These are phyloP conservation scores for Charanyca ferruginea DNA, from an alignment of 2,888 invertebrate species.

Conservation along the genomic window DNA sequence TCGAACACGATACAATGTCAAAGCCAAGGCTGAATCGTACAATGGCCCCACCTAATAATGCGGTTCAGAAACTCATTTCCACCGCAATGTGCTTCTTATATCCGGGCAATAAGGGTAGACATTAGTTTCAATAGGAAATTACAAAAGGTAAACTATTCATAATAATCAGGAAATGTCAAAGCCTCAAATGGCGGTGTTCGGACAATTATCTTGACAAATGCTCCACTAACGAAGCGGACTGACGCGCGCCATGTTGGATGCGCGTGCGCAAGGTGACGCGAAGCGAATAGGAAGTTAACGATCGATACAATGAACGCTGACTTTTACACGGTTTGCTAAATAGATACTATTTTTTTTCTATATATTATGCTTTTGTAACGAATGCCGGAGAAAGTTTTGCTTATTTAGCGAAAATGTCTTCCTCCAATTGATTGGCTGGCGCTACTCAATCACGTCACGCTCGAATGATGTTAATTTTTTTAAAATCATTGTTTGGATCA, in stretches of 20 bases:
- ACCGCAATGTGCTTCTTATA: conserved; percentile 57
- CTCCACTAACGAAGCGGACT: conserved; percentile 83
- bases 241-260: conserved; percentile 78
- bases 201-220: conserved; percentile 89
- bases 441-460: conserved; percentile 37
- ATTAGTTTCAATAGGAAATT: conserved; percentile 47
- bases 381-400: conserved; percentile 75
- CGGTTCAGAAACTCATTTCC: conserved; percentile 53
- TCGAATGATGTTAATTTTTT: conserved; percentile 42
- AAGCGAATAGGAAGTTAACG: conserved; percentile 83
- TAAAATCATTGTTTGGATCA: conserved; percentile 48
- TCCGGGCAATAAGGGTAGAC: conserved; percentile 52
- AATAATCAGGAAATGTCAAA: conserved; percentile 83
- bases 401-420: conserved; percentile 69
- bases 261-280: conserved; percentile 78
- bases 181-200: conserved; percentile 79
- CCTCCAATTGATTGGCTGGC: conserved; percentile 55
- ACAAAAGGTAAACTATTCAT: conserved; percentile 69
- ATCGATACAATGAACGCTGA: conserved; percentile 76
- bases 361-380: conserved; percentile 53
- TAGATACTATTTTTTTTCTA: conserved; percentile 78
- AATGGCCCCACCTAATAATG: conserved; percentile 52
- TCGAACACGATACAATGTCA: conserved; percentile 78
- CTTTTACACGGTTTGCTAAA: conserved; percentile 74
- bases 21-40: conserved; percentile 78